Percentiles rank a stretch among this genome's conserved stretches.
These are phyloP conservation scores for Netelia virgata DNA, from an alignment of 2,888 invertebrate species.

Conservation along the genomic window DNA sequence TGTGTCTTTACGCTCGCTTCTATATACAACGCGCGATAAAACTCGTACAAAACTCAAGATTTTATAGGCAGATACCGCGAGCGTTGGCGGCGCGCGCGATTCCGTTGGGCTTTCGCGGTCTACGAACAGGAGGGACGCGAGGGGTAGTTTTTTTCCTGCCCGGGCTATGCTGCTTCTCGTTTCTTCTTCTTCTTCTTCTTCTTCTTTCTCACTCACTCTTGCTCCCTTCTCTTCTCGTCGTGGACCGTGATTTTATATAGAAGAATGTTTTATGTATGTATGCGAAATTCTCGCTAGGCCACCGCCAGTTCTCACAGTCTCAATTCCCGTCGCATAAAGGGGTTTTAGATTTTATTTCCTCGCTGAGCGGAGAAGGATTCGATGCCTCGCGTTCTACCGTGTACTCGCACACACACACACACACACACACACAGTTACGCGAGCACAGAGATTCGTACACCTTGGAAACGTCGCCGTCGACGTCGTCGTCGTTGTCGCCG, in stretches of 20 bases:
- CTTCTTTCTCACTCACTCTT: neutral
- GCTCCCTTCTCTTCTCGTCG: slow-evolving; percentile 63
- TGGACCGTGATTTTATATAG: slow-evolving; percentile 79
- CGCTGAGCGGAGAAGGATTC: slow-evolving; percentile 62
- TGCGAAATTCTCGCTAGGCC: slow-evolving; percentile 70
- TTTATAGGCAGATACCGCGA: slow-evolving; percentile 79
- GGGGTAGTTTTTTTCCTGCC: slow-evolving; percentile 39
- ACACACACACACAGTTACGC: slow-evolving; percentile 17
- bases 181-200: slow-evolving; percentile 24
- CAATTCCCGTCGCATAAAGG: slow-evolving; percentile 75
- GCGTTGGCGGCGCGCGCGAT: slow-evolving; percentile 66
- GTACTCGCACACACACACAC: slow-evolving; percentile 1
- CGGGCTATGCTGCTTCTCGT: slow-evolving; percentile 36
- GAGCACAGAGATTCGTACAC: slow-evolving; percentile 35
- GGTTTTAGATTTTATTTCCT: slow-evolving; percentile 77
- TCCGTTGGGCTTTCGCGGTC: slow-evolving; percentile 59
- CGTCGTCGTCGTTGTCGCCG: slow-evolving; percentile 44
- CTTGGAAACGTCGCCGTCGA: slow-evolving; percentile 51
- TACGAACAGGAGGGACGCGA: slow-evolving; percentile 53
- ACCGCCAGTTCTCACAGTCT: slow-evolving; percentile 68
- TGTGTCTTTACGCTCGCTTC: slow-evolving; percentile 69
- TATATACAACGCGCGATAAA: slow-evolving; percentile 71
- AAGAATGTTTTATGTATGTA: slow-evolving; percentile 78
- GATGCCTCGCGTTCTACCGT: slow-evolving; percentile 56
- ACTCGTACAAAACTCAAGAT: slow-evolving; percentile 79